phyloP scores from a whole-genome alignment of 2,797 vertebrate genomes.

The Gobio occitaniae region DNA sequence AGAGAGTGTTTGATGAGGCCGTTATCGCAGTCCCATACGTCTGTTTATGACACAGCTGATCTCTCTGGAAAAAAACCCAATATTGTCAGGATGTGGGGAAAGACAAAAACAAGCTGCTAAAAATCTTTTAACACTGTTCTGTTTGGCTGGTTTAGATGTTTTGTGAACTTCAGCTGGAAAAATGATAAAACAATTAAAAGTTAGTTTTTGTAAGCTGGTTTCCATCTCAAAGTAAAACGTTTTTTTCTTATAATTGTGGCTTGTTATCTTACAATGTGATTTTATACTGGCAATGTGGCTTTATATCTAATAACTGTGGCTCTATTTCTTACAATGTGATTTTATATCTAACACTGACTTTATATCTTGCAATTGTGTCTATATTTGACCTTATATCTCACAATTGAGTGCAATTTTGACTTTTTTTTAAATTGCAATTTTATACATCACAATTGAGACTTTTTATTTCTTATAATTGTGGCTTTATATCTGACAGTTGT shows the following conservation, averaged over 20 bases:
- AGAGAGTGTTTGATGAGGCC: slow-evolving; percentile 46
- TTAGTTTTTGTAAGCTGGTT: not conserved
- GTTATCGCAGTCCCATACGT: slow-evolving; percentile 49
- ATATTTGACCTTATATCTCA: not conserved
- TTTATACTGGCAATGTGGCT: not conserved
- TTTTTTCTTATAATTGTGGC: not conserved
- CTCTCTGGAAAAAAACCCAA: slow-evolving; percentile 38
- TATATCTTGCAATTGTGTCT: not conserved
- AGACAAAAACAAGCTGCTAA: slow-evolving; percentile 15
- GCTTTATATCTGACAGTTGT: not conserved
- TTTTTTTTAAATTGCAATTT: not conserved
- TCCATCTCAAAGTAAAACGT: not conserved
- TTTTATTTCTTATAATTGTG: not conserved
- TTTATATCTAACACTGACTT: not conserved
- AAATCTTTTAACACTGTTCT: not conserved
- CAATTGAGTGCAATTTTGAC: not conserved
- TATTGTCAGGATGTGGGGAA: slow-evolving; percentile 24
- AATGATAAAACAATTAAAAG: not conserved
- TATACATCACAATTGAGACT: not conserved
- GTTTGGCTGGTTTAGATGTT: not conserved
- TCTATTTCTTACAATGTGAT: not conserved
- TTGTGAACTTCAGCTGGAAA: not conserved
- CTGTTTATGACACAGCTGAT: slow-evolving; percentile 58
- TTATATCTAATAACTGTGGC: not conserved
- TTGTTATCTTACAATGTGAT: not conserved